A percentile compares a stretch with the other conserved stretches of the same genome.
These are phyloP conservation scores for Cirrhinus mrigala DNA, from an alignment of 2,797 vertebrate species.

Conservation along the genomic window DNA sequence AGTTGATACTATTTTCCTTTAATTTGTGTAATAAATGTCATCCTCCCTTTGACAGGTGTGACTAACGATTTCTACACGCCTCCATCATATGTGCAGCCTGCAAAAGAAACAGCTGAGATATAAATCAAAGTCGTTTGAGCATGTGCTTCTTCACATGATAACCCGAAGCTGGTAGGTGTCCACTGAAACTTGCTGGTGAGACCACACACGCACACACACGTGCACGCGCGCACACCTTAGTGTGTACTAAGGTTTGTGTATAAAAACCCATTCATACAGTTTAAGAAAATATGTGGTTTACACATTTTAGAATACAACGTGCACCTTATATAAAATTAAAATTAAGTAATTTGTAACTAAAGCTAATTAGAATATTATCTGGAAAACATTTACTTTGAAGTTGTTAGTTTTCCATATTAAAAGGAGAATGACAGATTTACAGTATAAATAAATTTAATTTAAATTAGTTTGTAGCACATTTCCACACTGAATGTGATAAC, in stretches of 20 bases:
- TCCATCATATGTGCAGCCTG: conserved; percentile 51
- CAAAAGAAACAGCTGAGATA: conserved; percentile 37
- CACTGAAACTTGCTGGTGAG: conserved; percentile 34
- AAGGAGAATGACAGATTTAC: too few relatives aligned
- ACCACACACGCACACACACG: conserved; percentile 44
- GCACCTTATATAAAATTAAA: background rate
- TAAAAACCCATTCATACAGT: background rate
- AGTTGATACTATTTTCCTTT: conserved; percentile 67
- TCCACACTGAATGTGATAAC: too few relatives aligned
- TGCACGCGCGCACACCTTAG: background rate
- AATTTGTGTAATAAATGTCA: conserved; percentile 60
- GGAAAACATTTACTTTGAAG: too few relatives aligned
- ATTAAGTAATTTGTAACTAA: background rate
- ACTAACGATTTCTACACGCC: conserved; percentile 55
- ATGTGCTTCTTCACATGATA: background rate
- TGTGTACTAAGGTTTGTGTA: background rate
- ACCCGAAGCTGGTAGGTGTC: conserved; percentile 3
- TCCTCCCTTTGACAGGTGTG: conserved; percentile 59
- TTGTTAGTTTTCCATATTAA: too few relatives aligned
- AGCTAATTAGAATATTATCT: too few relatives aligned
- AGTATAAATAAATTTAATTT: too few relatives aligned
- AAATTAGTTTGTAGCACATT: too few relatives aligned
- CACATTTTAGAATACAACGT: background rate
- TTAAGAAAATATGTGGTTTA: too few relatives aligned
- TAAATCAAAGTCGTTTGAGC: conserved; percentile 47